Conservation (phyloP, 2,888 invertebrate genomes). For the Hypsopygia costalis region DNA sequence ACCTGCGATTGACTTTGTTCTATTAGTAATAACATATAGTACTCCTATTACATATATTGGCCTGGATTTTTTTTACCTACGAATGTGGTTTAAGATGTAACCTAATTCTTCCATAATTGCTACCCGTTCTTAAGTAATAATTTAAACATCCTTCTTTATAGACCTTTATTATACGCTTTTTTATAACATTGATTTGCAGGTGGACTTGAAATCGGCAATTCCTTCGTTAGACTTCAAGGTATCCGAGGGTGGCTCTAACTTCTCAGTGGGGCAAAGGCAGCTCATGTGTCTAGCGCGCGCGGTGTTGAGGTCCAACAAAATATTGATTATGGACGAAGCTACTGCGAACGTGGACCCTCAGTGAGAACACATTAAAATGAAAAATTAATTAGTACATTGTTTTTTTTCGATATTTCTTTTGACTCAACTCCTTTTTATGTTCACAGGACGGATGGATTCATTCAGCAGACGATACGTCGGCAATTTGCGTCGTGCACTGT, state of each 20-base stretch:
- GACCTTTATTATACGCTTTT: no score
- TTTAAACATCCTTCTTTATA: no score
- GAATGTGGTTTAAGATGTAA: no score
- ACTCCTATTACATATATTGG: no score
- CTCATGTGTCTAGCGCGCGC: slow-evolving; percentile 94
- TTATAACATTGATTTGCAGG: slow-evolving; percentile 59
- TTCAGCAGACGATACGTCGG: slow-evolving; percentile 89
- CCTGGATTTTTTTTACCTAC: no score
- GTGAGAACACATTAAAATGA: slow-evolving; percentile 38
- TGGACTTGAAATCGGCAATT: slow-evolving; percentile 86
- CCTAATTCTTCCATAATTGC: no score
- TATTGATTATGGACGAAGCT: slow-evolving; percentile 95
- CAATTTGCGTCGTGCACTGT: slow-evolving; percentile 92
- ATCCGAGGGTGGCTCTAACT: slow-evolving; percentile 88
- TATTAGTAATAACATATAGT: no score
- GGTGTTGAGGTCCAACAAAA: slow-evolving; percentile 89
- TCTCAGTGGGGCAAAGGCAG: slow-evolving; percentile 95
- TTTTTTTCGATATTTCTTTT: neutral
- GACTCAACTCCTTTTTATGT: neutral
- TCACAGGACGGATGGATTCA: slow-evolving; percentile 86
- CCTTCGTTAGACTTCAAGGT: slow-evolving; percentile 84
- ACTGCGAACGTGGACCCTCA: slow-evolving; percentile 96
- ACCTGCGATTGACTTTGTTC: no score
- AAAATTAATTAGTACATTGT: neutral
- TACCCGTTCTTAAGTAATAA: no score